phyloP scores from a whole-genome alignment of 1,140 invertebrate genomes.

The Latrodectus geometricus region DNA sequence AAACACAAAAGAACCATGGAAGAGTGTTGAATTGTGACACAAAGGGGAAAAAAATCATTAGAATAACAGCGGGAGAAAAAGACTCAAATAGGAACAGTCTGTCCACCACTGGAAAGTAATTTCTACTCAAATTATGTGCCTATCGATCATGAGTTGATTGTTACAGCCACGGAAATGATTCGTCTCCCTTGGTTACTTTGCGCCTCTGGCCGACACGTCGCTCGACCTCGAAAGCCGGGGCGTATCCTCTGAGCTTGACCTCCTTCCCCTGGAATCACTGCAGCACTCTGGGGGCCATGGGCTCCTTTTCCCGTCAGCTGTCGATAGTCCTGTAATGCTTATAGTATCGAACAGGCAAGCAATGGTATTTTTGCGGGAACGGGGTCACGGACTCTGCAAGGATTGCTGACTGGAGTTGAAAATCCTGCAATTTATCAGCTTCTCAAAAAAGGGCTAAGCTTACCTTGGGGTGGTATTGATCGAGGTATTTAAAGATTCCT shows the following conservation, averaged over 20 bases:
- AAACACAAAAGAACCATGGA: no score
- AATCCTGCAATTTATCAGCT: no score
- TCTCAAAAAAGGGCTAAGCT: no score
- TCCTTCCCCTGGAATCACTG: neutral
- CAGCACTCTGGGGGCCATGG: slow-evolving; percentile 9
- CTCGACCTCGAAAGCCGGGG: neutral
- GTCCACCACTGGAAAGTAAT: slow-evolving; percentile 14
- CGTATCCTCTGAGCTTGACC: slow-evolving; percentile 11
- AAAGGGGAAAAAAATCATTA: no score
- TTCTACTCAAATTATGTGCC: slow-evolving; percentile 37
- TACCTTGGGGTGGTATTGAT: no score
- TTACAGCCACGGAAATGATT: slow-evolving; percentile 28
- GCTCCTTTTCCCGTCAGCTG: neutral
- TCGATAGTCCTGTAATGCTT: neutral
- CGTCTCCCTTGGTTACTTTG: slow-evolving; percentile 40
- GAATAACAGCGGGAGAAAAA: neutral
- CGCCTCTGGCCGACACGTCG: slow-evolving; percentile 13
- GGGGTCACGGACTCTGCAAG: no score
- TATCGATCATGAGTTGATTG: slow-evolving; percentile 40
- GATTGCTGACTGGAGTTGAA: no score
- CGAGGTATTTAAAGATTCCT: no score
- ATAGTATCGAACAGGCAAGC: no score
- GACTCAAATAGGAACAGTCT: neutral
- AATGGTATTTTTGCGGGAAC: no score
- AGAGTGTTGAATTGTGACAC: no score